Evolutionary conservation across 1,140 invertebrate genomes (phyloP).

Genomic region (Drosophila azteca): DNA sequence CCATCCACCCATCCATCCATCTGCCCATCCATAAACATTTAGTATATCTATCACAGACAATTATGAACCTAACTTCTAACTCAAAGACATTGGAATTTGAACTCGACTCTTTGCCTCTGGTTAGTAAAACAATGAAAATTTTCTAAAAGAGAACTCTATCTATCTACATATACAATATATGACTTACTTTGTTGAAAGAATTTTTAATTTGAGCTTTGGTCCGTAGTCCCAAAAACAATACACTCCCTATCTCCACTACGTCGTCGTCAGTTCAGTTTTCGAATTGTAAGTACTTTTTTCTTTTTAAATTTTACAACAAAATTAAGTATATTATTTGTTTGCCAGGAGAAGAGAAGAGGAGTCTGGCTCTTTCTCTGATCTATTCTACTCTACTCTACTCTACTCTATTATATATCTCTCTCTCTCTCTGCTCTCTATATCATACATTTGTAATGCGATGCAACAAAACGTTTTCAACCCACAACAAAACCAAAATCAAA

Average conservation of each 20-base stretch:
- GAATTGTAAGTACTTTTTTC: conserved; percentile 83
- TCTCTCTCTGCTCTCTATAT: conserved; percentile 71
- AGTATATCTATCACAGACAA: conserved; percentile 11
- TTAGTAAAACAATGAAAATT: conserved; percentile 48
- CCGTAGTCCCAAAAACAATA: conserved; percentile 1
- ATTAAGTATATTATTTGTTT: conserved; percentile 44
- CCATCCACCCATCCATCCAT: conserved; percentile 31
- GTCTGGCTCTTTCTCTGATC: conserved; percentile 43
- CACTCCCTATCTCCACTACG: conserved; percentile 42
- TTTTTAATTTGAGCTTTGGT: no score
- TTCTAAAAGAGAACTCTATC: conserved; percentile 36
- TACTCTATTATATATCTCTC: conserved; percentile 50
- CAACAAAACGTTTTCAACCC: conserved; percentile 66
- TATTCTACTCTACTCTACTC: conserved; percentile 54
- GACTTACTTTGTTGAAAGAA: conserved; percentile 26
- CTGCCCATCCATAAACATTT: conserved; percentile 6
- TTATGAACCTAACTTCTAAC: conserved; percentile 46
- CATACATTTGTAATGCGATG: conserved; percentile 82
- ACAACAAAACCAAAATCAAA: conserved; percentile 36
- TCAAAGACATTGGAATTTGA: conserved; percentile 44
- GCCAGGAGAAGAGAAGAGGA: conserved; percentile 42
- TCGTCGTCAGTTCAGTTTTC: conserved; percentile 79
- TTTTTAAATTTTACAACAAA: conserved; percentile 63
- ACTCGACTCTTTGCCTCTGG: conserved; percentile 38
- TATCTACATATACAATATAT: no score